A percentile compares a stretch with the other conserved stretches of the same genome.
phyloP scores from a whole-genome alignment of 2,888 invertebrate genomes.

The Acanthoscelides obtectus region DNA sequence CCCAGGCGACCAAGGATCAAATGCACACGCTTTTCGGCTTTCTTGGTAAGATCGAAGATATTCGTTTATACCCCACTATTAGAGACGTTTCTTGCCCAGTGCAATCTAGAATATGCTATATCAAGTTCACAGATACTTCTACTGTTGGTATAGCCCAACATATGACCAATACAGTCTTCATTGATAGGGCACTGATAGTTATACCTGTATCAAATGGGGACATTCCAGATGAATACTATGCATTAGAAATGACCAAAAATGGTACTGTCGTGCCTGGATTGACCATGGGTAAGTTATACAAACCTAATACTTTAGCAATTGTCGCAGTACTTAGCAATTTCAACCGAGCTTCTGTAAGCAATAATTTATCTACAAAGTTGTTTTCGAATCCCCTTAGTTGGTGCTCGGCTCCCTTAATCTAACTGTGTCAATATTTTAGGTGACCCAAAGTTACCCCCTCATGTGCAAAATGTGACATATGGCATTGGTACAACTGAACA shows the following conservation, averaged over 20 bases:
- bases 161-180: constrained; percentile 97
- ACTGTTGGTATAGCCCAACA: constrained; percentile 95
- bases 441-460: constrained; percentile 83
- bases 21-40: constrained; percentile 94
- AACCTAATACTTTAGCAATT: too few relatives aligned
- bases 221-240: constrained; percentile 94
- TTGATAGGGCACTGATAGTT: constrained; percentile 94
- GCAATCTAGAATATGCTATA: constrained; percentile 91
- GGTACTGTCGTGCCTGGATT: constrained; percentile 85
- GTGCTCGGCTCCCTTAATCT: too few relatives aligned
- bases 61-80: constrained; percentile 88
- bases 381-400: too few relatives aligned
- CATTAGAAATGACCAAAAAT: constrained; percentile 87
- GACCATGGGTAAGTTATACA: constrained; percentile 67
- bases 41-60: constrained; percentile 92
- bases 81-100: constrained; percentile 87
- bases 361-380: too few relatives aligned
- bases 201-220: constrained; percentile 84
- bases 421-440: constrained; percentile 55
- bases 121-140: constrained; percentile 85
- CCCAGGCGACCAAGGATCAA: constrained; percentile 93
- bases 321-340: too few relatives aligned
- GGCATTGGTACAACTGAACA: constrained; percentile 67
- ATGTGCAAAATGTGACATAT: constrained; percentile 83
- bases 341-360: too few relatives aligned